Conservation (phyloP, 2,888 invertebrate species). For the Ypsolopha scabrella region DNA sequence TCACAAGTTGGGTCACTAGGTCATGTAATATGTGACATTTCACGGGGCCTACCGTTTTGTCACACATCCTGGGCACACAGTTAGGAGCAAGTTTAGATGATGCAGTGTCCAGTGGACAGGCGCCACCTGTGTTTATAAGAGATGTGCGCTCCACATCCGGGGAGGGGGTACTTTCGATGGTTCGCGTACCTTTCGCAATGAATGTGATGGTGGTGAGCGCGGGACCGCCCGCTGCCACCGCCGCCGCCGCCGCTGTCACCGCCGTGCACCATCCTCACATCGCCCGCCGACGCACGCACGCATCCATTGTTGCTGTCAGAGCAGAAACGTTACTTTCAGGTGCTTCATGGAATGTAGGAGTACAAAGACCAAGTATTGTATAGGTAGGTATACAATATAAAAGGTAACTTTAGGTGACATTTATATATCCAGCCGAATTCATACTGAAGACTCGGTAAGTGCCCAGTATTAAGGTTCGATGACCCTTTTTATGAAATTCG, state of each 20-base stretch:
- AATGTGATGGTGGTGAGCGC: conserved; percentile 9
- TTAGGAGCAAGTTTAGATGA: conserved; percentile 43
- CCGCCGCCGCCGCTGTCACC: not conserved
- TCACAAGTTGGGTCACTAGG: conserved; percentile 26
- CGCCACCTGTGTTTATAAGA: conserved; percentile 65
- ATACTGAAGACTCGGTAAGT: too few relatives aligned
- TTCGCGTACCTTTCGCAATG: conserved; percentile 54
- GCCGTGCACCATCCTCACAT: not conserved
- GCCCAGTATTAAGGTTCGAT: too few relatives aligned
- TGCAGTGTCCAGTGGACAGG: conserved; percentile 57
- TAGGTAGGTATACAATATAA: too few relatives aligned
- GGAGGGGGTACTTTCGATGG: conserved; percentile 68
- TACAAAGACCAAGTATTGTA: too few relatives aligned
- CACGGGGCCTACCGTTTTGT: conserved; percentile 56
- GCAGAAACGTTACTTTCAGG: not conserved
- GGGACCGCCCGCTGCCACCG: not conserved
- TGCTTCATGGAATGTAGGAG: too few relatives aligned
- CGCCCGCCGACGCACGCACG: not conserved
- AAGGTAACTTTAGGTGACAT: too few relatives aligned
- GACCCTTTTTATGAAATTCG: too few relatives aligned
- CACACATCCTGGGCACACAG: conserved; percentile 54
- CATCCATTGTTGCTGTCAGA: not conserved
- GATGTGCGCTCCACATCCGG: conserved; percentile 57
- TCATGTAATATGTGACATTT: conserved; percentile 18
- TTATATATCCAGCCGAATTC: too few relatives aligned